These are phyloP conservation scores for Pelusios castaneus DNA, from an alignment of 2,113 vertebrate species.

Conservation along the genomic window DNA sequence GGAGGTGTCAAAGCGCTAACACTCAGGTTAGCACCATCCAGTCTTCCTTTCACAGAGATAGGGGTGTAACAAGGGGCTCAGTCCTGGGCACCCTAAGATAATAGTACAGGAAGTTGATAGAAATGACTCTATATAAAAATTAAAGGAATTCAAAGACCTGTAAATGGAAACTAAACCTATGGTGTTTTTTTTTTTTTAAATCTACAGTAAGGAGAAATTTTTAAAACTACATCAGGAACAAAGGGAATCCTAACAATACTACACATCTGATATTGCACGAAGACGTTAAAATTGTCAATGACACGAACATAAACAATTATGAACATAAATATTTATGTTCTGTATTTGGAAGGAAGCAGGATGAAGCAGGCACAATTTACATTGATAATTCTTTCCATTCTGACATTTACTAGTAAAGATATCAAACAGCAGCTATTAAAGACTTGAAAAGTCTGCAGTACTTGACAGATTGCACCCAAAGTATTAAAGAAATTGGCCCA, in stretches of 20 bases:
- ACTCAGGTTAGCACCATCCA: too few relatives aligned
- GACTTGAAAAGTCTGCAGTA: background rate
- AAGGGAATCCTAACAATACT: background rate
- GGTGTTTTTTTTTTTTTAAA: too few relatives aligned
- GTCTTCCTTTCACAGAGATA: too few relatives aligned
- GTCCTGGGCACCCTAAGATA: background rate
- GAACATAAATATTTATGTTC: background rate
- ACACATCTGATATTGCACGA: background rate
- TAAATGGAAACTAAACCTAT: background rate
- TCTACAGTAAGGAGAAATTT: background rate
- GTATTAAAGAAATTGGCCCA: too few relatives aligned
- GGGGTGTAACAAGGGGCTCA: too few relatives aligned
- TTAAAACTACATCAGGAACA: background rate
- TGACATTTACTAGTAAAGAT: background rate
- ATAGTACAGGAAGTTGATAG: background rate
- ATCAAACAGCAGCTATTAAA: background rate
- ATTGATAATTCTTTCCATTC: background rate
- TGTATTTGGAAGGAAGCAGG: background rate
- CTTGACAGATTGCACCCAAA: too few relatives aligned
- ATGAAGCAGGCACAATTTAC: background rate
- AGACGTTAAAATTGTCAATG: background rate
- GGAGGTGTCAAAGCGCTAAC: too few relatives aligned
- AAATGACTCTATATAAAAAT: background rate
- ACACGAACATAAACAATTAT: too few relatives aligned
- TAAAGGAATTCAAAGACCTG: background rate